Evolutionary conservation across 2,113 vertebrate genomes (phyloP), one percentile per base, ranked within the genome.

Genomic region (Chinchilla lanigera): DNA sequence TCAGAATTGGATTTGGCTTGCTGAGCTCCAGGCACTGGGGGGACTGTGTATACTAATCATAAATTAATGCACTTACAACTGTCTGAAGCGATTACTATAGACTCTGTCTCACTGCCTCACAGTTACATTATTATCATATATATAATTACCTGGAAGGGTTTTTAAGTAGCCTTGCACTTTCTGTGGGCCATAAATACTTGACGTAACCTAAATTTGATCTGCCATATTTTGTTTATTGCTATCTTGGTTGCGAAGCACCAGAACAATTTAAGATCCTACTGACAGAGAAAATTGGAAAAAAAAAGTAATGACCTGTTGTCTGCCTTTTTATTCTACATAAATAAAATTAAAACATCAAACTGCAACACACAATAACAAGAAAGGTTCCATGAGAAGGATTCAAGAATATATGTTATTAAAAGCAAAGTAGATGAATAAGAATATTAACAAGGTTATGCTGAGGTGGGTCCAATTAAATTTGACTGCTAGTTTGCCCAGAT

Each of bases 231-330:
- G 65, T 84, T 89, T 65, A 86, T 87, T 96, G 82, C 89, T 95
- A 11, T 92, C 44, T 0, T 24, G 26, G 28, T 84, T 86, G 54
- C 26, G 93, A 86, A 94, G 44, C 30, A 84, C 33, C 71, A 3
- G 44, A 82, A 9, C 38, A 47, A 85, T 97, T 65, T 80, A 95
- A 77, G 63, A 81, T 93, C 96, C 73, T 85, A 82, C 78, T 41
- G 73, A 35, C 4, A 56, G 88, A 78, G 82, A 94, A 91, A 91
- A 94, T 56, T 24, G 63, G 81, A 47, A 41, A 35, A 67, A 38
- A 73, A 69, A 69, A 60, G 30, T n/a, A 94, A 90, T 0, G 65
- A 52, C 90, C 52, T 50, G 65, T 22, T 52, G 26, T 82, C 77
- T 94, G 71, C 44, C 28, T 58, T 26, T 60, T 87, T 24, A 52